Evolutionary conservation across 1,140 invertebrate genomes (phyloP).

Genomic region (Brachystomella parvula): DNA sequence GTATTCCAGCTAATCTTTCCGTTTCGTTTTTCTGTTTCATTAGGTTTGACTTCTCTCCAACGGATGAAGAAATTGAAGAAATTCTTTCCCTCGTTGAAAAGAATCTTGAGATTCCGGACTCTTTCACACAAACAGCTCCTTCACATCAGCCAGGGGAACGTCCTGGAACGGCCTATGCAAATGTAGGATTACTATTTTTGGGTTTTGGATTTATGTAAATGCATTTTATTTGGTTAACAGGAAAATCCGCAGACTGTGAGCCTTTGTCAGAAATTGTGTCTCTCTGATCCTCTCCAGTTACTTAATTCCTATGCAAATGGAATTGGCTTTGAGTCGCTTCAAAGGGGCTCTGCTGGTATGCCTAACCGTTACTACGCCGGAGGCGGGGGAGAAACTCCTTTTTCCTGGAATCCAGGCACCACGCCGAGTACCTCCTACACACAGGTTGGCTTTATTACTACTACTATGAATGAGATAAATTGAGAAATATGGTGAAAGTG

Average conservation of each 20-base stretch:
- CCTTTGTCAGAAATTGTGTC: constrained; percentile 69
- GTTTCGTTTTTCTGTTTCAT: constrained; percentile 18
- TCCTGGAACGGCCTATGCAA: constrained; percentile 20
- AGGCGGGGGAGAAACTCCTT: background rate
- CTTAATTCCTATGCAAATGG: background rate
- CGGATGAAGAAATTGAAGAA: constrained; percentile 59
- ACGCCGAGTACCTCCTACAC: background rate
- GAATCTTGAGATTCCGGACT: constrained; percentile 60
- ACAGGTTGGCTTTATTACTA: background rate
- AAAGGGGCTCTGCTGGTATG: too few relatives aligned
- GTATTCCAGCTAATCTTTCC: background rate
- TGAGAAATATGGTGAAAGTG: too few relatives aligned
- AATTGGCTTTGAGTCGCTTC: too few relatives aligned
- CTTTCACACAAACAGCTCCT: constrained; percentile 66
- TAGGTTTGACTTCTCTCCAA: constrained; percentile 68
- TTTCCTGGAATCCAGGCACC: background rate
- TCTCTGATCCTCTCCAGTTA: constrained; percentile 63
- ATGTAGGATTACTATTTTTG: constrained; percentile 14
- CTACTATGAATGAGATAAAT: too few relatives aligned
- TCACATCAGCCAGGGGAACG: constrained; percentile 50
- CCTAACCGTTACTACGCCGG: background rate
- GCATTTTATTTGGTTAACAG: constrained; percentile 38
- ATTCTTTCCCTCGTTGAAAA: constrained; percentile 58
- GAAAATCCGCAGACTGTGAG: constrained; percentile 72
- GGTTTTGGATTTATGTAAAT: constrained; percentile 34